Percentiles rank a stretch among this genome's conserved stretches.
These are phyloP conservation scores for Lepidurus arcticus DNA, from an alignment of 1,140 invertebrate species.

Conservation along the genomic window DNA sequence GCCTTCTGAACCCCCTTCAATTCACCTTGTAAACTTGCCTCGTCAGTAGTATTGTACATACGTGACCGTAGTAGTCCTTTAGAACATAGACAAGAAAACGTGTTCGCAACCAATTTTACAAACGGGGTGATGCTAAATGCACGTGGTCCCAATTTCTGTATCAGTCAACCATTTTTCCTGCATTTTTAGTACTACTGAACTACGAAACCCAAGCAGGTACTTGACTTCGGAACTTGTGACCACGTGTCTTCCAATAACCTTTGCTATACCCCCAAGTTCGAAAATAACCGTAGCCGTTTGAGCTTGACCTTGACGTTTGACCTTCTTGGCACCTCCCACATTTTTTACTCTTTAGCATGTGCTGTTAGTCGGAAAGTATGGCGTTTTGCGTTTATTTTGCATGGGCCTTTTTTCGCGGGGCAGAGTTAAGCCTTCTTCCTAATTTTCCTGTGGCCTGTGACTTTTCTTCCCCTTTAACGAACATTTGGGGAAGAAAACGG, in stretches of 20 bases:
- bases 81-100: neutral
- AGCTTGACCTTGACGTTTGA: neutral
- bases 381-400: neutral
- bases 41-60: constrained; percentile 12
- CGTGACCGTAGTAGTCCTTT: constrained; percentile 6
- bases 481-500: neutral
- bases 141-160: neutral
- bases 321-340: neutral
- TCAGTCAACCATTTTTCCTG: neutral
- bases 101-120: neutral
- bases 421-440: neutral
- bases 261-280: neutral
- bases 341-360: neutral
- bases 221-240: neutral
- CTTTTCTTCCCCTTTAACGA: neutral
- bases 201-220: neutral
- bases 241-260: neutral
- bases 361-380: neutral
- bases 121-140: neutral
- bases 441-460: neutral
- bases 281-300: neutral
- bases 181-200: too few species aligned
- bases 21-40: neutral
- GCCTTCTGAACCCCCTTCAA: neutral
- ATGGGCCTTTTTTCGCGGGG: neutral